Evolutionary conservation across 2,113 vertebrate species (phyloP).

Genomic region (Penelope pileata): DNA sequence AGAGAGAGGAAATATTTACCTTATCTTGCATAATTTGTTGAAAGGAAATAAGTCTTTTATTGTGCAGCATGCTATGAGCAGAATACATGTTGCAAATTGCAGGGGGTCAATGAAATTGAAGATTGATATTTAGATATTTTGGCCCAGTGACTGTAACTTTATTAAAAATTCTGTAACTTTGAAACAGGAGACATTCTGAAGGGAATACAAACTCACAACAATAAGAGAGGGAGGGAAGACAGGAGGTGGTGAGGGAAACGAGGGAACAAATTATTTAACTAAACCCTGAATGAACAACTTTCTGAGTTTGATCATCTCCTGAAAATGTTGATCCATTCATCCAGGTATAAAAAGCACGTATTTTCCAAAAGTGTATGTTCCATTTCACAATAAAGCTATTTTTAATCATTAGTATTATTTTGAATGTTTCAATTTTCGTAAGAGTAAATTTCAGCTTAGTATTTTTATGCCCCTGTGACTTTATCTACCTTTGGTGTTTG

Average conservation of each 20-base stretch:
- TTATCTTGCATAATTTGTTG: background rate
- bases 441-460: background rate
- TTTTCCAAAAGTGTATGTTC: background rate
- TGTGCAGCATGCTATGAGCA: background rate
- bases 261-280: background rate
- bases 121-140: background rate
- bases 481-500: background rate
- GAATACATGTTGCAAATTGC: background rate
- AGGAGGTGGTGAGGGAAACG: background rate
- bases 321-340: background rate
- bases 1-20: background rate
- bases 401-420: background rate
- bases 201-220: background rate
- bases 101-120: background rate
- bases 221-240: background rate
- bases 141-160: background rate
- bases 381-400: slow-evolving; percentile 5
- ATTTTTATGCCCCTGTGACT: background rate
- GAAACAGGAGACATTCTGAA: background rate
- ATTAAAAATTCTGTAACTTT: slow-evolving; percentile 26
- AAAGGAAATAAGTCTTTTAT: background rate
- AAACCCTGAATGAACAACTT: background rate
- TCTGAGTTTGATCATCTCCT: background rate
- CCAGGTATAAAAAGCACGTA: background rate
- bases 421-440: background rate